Evolutionary conservation across 2,888 invertebrate genomes (phyloP), one percentile per base, ranked within the genome.

Genomic region (Hanleya hanleyi): DNA sequence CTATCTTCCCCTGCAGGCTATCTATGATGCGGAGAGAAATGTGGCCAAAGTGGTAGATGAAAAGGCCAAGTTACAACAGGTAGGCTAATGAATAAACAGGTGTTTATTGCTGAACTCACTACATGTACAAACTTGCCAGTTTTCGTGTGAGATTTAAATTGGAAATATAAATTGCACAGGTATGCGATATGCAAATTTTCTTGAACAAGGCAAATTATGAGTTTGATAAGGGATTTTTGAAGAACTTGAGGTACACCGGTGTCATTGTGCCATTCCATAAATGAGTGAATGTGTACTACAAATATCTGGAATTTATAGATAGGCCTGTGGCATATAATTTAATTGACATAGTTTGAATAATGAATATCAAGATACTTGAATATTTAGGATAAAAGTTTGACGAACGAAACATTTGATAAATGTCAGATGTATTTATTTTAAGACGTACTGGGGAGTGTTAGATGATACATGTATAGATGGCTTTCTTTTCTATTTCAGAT

Each of bases 1-100:
- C n/a, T n/a, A n/a, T n/a, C 67, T 73, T 75, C 64, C 76, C 73
- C 87, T 87, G 57, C 84, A 91, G 91, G 84, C 81, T 15, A 89
- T 90, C 37, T 90, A 87, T 82, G 87, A 89, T 77, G 83, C 82
- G 4, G 71, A 90, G 66, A 86, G 86, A 29, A 90, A 86, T 71
- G 80, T 77, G 50, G 82, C 82, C 35, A 81, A 76, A 65, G 72
- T 74, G 41, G 75, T 80, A 47, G 79, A 82, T 70, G 80, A 83
- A 49, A 78, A 81, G 33, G 75, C 74, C 47, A 76, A 80, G 64
- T 69, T 87, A 64, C 76, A 80, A 71, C 78, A 82, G 74, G 87
- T 87, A 77, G 78, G 80, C 22, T 2, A n/a, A n/a, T n/a, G n/a
- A n/a, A n/a, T n/a, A n/a, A n/a, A n/a, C n/a, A n/a, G n/a, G n/a